Percentiles rank a stretch among this genome's conserved stretches.
These are phyloP conservation scores for Cercopithecus mona DNA, from an alignment of 2,113 vertebrate genomes.

Conservation along the genomic window DNA sequence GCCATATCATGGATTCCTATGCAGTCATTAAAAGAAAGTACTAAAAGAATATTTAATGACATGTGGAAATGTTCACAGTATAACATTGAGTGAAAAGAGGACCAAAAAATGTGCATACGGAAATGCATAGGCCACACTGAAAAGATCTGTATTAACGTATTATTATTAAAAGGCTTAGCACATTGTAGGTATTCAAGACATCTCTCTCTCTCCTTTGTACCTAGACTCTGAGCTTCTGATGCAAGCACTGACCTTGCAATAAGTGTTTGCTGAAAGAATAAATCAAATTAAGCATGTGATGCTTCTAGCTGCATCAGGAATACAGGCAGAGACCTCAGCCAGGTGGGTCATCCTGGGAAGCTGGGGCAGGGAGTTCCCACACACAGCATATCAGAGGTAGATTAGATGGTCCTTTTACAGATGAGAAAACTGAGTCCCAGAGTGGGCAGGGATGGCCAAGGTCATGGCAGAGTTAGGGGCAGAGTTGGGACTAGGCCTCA, in stretches of 20 bases:
- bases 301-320: neutral
- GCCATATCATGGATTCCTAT: neutral
- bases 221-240: neutral
- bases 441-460: neutral
- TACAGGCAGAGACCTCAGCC: neutral
- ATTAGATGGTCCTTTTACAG: neutral
- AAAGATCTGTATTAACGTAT: neutral
- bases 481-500: neutral
- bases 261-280: neutral
- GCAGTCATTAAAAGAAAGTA: neutral
- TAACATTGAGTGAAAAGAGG: neutral
- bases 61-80: neutral
- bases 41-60: neutral
- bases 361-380: neutral
- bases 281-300: neutral
- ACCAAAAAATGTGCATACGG: neutral
- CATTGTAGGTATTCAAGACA: too few relatives aligned
- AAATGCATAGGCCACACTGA: neutral
- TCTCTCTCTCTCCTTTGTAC: neutral
- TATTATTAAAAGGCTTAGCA: neutral
- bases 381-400: neutral
- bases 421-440: neutral
- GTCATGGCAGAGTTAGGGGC: neutral
- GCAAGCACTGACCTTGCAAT: neutral
- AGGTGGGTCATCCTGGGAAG: neutral